phyloP scores from a whole-genome alignment of 2,888 invertebrate species.

The Drosophila algonquin region DNA sequence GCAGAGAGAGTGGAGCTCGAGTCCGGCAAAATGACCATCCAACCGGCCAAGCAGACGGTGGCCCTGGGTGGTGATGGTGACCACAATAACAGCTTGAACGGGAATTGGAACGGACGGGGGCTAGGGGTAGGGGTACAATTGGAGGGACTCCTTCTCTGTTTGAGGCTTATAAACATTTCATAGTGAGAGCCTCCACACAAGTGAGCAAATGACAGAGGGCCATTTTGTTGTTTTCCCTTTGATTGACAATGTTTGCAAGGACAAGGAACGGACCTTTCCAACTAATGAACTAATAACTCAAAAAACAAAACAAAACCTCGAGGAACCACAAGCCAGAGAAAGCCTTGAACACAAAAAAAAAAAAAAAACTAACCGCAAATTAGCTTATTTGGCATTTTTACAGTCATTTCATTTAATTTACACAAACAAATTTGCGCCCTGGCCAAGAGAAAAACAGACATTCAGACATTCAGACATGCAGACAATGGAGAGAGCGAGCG shows the following conservation, averaged over 20 bases:
- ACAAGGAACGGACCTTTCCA: neutral
- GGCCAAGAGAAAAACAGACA: constrained; percentile 56
- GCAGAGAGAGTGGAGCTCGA: constrained; percentile 19
- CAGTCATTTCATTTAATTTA: constrained; percentile 80
- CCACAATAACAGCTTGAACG: constrained; percentile 56
- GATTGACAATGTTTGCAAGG: constrained; percentile 64
- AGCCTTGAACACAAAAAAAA: constrained; percentile 4
- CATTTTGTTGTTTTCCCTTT: constrained; percentile 56
- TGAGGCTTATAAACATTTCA: constrained; percentile 54
- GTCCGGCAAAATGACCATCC: constrained; percentile 60
- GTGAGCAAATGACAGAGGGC: constrained; percentile 54
- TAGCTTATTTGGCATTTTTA: constrained; percentile 80
- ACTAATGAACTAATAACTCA: constrained; percentile 15
- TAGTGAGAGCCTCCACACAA: constrained; percentile 36
- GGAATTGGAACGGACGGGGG: constrained; percentile 22
- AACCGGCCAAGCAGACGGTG: constrained; percentile 2
- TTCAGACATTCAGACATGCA: constrained; percentile 14
- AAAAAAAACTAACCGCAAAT: constrained; percentile 75
- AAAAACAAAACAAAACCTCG: neutral
- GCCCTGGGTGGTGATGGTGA: constrained; percentile 11
- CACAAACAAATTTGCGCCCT: constrained; percentile 80
- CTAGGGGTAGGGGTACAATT: constrained; percentile 18
- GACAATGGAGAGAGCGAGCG: constrained; percentile 27
- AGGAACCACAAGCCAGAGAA: neutral
- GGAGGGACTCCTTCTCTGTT: constrained; percentile 13